These are phyloP conservation scores for Hypsopygia costalis DNA, from an alignment of 2,888 invertebrate genomes.

Conservation along the genomic window DNA sequence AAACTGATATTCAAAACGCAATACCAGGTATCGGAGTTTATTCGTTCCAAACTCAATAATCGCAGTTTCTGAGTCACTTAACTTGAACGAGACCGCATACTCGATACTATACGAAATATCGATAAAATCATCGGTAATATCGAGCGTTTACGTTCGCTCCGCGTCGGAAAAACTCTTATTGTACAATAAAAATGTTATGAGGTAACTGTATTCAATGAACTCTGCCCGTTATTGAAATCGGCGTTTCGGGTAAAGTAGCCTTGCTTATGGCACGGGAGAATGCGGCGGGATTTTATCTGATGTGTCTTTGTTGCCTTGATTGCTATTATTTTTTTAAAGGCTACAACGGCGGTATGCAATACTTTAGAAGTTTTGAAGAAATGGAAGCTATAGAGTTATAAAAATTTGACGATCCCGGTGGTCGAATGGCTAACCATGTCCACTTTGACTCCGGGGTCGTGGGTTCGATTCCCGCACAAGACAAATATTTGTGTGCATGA, in stretches of 20 bases:
- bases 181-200: constrained; percentile 78
- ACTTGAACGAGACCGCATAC: constrained; percentile 31
- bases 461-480: no score
- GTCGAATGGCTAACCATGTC: no score
- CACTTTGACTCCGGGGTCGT: no score
- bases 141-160: constrained; percentile 46
- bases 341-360: constrained; percentile 9
- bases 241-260: constrained; percentile 60
- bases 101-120: constrained; percentile 14
- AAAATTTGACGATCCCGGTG: no score
- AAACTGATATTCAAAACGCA: constrained; percentile 14
- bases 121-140: constrained; percentile 57
- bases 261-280: constrained; percentile 50
- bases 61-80: constrained; percentile 56
- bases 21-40: constrained; percentile 24
- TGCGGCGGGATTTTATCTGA: constrained; percentile 37
- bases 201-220: constrained; percentile 76
- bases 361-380: no score
- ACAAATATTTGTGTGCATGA: no score
- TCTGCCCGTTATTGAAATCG: constrained; percentile 71
- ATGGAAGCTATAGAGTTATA: no score
- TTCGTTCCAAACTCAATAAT: constrained; percentile 43
- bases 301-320: constrained; percentile 49
- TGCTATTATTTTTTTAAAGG: constrained; percentile 37
- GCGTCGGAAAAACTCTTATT: constrained; percentile 60